These are phyloP conservation scores for Enteromius unitaeniatus DNA, from an alignment of 2,797 vertebrate species.

Conservation along the genomic window DNA sequence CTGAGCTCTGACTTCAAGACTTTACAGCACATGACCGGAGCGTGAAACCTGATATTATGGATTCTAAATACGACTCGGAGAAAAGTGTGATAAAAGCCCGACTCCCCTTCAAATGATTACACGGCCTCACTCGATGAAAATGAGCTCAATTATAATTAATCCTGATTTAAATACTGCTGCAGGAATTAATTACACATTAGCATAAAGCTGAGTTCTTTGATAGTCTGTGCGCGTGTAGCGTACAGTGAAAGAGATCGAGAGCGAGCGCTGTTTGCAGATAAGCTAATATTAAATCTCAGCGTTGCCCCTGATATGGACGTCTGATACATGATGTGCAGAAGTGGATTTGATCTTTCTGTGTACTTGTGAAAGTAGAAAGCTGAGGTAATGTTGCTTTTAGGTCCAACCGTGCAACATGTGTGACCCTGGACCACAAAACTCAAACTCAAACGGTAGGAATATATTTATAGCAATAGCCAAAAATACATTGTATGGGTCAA, in stretches of 20 bases:
- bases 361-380: conserved; percentile 8
- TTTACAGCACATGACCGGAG: conserved; percentile 8
- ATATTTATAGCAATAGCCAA: too few relatives aligned
- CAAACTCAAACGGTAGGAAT: too few relatives aligned
- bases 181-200: conserved; percentile 67
- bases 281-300: conserved; percentile 19
- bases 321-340: neutral
- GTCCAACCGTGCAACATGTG: neutral
- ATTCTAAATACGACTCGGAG: conserved; percentile 47
- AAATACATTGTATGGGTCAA: too few relatives aligned
- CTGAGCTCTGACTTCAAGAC: conserved; percentile 17
- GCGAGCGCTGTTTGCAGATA: conserved; percentile 16
- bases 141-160: conserved; percentile 72
- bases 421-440: too few relatives aligned
- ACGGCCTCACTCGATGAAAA: conserved; percentile 56
- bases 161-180: conserved; percentile 73
- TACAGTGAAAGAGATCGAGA: conserved; percentile 3
- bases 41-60: conserved; percentile 21
- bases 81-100: conserved; percentile 67
- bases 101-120: conserved; percentile 64
- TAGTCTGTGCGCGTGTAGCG: neutral
- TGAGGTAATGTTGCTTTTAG: neutral
- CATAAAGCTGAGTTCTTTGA: conserved; percentile 58
- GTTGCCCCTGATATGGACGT: conserved; percentile 4
- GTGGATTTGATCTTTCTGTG: neutral